phyloP scores from a whole-genome alignment of 2,888 invertebrate species.

The Achlya flavicornis region DNA sequence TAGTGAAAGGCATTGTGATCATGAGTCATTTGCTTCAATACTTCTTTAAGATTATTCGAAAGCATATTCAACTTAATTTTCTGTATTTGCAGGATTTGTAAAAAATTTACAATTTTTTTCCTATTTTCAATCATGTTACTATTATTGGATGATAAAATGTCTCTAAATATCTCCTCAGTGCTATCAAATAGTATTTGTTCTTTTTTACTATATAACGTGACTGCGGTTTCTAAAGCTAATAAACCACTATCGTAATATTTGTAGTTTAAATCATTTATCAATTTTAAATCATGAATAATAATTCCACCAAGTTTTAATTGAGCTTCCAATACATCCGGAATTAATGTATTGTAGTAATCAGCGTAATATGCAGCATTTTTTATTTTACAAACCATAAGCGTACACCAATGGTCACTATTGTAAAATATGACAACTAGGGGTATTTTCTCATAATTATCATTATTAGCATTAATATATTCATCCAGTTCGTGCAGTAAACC shows the following conservation, averaged over 20 bases:
- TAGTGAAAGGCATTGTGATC: too few species aligned
- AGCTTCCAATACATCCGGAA: neutral
- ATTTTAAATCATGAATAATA: neutral
- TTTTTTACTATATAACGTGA: too few species aligned
- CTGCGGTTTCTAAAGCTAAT: neutral
- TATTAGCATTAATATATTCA: neutral
- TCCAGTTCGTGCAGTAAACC: neutral
- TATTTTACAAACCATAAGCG: neutral
- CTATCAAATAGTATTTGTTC: too few species aligned
- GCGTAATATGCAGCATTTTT: neutral
- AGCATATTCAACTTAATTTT: too few species aligned
- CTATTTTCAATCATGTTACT: neutral
- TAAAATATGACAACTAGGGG: neutral
- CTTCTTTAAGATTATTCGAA: too few species aligned
- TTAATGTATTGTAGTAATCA: neutral
- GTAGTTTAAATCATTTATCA: neutral
- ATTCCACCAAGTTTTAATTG: neutral
- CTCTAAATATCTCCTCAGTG: too few species aligned
- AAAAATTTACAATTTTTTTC: neutral
- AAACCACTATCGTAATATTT: neutral
- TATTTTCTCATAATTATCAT: neutral
- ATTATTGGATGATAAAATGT: neutral
- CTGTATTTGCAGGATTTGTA: neutral
- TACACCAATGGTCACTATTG: neutral
- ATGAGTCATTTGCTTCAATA: too few species aligned